Percentiles rank a stretch among this genome's conserved stretches.
phyloP scores from a whole-genome alignment of 1,140 invertebrate genomes.

The Eueides isabella region DNA sequence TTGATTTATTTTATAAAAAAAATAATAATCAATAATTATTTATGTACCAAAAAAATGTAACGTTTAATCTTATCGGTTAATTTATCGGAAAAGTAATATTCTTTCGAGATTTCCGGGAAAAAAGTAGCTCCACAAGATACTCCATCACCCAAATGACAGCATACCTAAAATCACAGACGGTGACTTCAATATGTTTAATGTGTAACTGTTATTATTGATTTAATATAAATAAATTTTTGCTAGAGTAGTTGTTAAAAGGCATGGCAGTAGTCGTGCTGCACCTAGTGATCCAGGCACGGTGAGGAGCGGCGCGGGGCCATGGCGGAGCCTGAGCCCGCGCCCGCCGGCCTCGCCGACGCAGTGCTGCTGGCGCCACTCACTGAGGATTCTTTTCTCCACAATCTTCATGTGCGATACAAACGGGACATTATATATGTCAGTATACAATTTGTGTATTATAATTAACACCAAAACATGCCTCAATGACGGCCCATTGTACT shows the following conservation, averaged over 20 bases:
- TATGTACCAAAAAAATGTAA: no score
- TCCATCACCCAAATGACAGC: no score
- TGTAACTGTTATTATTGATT: no score
- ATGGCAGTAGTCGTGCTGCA: slow-evolving; percentile 42
- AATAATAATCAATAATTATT: no score
- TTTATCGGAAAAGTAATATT: no score
- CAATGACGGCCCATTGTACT: no score
- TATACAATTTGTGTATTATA: slow-evolving; percentile 37
- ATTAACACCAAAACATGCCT: background rate
- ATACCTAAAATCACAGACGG: no score
- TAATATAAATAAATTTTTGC: background rate
- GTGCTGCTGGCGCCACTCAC: slow-evolving; percentile 88
- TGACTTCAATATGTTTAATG: no score
- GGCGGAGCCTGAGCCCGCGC: slow-evolving; percentile 65
- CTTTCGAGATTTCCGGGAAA: no score
- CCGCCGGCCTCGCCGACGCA: slow-evolving; percentile 88
- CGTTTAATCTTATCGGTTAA: no score
- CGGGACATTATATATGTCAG: slow-evolving; percentile 91
- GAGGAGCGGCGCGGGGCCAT: slow-evolving; percentile 54
- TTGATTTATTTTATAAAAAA: no score
- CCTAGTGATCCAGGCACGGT: slow-evolving; percentile 44
- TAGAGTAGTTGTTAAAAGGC: slow-evolving; percentile 9
- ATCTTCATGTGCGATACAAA: slow-evolving; percentile 89
- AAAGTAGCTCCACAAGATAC: no score
- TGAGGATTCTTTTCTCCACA: slow-evolving; percentile 89